A percentile compares a stretch with the other conserved stretches of the same genome.
Conservation (phyloP, 2,113 vertebrate genomes). For the Myiozetetes cayanensis region DNA sequence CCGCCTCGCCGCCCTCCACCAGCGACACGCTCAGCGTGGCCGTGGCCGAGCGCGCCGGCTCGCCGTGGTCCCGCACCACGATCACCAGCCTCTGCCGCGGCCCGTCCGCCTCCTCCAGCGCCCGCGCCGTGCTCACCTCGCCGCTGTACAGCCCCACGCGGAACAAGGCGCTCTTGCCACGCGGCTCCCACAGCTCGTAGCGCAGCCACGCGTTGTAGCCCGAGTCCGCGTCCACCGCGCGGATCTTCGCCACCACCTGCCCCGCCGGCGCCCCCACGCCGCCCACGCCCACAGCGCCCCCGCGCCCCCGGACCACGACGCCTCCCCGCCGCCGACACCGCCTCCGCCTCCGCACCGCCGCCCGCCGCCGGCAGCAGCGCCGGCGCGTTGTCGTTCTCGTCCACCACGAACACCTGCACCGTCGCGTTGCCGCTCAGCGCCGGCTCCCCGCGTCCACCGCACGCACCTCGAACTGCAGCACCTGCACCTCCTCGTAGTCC, state of each 20-base stretch:
- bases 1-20: neutral
- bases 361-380: too few relatives aligned
- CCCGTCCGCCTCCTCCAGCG: conserved; percentile 68
- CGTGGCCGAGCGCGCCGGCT: neutral
- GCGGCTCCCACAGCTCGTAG: conserved; percentile 64
- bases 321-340: too few relatives aligned
- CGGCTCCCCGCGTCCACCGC: too few relatives aligned
- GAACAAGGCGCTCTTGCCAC: neutral
- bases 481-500: too few relatives aligned
- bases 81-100: conserved; percentile 50
- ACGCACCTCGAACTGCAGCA: too few relatives aligned
- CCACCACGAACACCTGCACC: neutral
- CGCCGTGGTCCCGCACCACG: conserved; percentile 51
- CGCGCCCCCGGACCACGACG: too few relatives aligned
- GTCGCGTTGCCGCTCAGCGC: neutral
- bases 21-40: neutral
- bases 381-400: too few relatives aligned
- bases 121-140: conserved; percentile 58
- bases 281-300: too few relatives aligned
- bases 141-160: conserved; percentile 42
- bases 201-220: conserved; percentile 77
- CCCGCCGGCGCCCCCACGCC: conserved; percentile 28
- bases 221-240: conserved; percentile 71
- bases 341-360: too few relatives aligned
- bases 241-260: conserved; percentile 71